phyloP scores from a whole-genome alignment of 2,797 vertebrate species.

The Phalloptychus januarius region DNA sequence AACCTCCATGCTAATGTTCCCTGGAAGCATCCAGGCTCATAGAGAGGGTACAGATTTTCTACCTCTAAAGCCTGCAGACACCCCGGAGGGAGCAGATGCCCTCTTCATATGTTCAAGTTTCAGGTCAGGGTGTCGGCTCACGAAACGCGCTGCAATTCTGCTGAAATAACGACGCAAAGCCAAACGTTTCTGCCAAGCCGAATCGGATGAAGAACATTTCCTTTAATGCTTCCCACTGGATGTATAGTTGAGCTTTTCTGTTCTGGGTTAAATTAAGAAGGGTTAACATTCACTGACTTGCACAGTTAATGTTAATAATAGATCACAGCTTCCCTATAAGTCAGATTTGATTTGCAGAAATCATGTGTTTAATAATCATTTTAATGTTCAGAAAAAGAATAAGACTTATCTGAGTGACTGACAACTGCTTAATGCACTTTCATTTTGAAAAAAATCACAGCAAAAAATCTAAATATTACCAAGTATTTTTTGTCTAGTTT shows the following conservation, averaged over 20 bases:
- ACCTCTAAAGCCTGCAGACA: constrained; percentile 42
- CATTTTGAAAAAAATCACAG: no score
- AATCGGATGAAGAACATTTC: constrained; percentile 29
- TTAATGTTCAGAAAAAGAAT: background rate
- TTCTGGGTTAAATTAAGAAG: constrained; percentile 3
- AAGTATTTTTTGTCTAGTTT: no score
- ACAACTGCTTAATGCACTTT: background rate
- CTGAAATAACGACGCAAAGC: constrained; percentile 45
- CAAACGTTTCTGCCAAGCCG: constrained; percentile 13
- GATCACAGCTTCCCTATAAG: background rate
- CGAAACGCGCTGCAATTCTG: constrained; percentile 22
- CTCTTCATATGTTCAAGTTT: constrained; percentile 41
- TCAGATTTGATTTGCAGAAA: background rate
- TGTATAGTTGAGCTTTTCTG: background rate
- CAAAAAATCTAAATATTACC: no score
- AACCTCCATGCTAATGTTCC: background rate
- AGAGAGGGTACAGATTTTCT: constrained; percentile 23
- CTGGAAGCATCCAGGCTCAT: constrained; percentile 35
- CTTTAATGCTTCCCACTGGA: constrained; percentile 42
- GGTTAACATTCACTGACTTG: constrained; percentile 1
- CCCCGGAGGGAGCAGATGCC: constrained; percentile 36
- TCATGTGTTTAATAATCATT: background rate
- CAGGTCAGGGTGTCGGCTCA: constrained; percentile 59
- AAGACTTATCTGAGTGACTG: background rate
- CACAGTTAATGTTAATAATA: background rate